A percentile compares a stretch with the other conserved stretches of the same genome.
Conservation (phyloP, 2,888 invertebrate species). For the Hermaeophaga mercurialis region DNA sequence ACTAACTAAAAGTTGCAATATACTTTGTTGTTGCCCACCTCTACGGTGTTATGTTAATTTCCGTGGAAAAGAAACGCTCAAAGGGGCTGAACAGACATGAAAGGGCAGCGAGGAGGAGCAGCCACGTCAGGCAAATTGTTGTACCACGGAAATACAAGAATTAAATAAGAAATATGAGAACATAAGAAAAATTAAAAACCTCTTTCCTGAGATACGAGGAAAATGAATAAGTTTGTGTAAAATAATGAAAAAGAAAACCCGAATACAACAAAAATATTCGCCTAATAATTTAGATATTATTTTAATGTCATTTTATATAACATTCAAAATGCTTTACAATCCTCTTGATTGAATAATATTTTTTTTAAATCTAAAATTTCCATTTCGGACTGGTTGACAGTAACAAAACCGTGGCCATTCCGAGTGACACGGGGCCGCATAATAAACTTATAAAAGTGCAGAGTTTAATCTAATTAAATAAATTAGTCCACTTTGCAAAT, state of each 20-base stretch:
- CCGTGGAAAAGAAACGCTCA: not conserved
- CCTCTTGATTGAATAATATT: too few relatives aligned
- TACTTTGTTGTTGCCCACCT: too few relatives aligned
- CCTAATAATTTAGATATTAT: too few relatives aligned
- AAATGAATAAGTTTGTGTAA: too few relatives aligned
- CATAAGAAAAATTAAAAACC: too few relatives aligned
- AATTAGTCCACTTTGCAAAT: slow-evolving; percentile 42
- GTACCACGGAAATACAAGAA: slow-evolving; percentile 2
- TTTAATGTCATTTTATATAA: too few relatives aligned
- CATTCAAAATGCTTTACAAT: too few relatives aligned
- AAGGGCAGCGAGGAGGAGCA: slow-evolving; percentile 1
- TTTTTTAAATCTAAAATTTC: not conserved
- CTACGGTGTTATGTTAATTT: not conserved
- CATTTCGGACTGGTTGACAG: not conserved
- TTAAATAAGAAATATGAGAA: slow-evolving; percentile 2
- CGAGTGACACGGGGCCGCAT: slow-evolving; percentile 25
- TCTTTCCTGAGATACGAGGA: too few relatives aligned
- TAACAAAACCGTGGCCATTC: slow-evolving; percentile 1
- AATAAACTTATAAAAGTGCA: slow-evolving; percentile 41
- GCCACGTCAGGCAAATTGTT: not conserved
- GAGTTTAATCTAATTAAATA: slow-evolving; percentile 41
- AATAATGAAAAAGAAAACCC: too few relatives aligned
- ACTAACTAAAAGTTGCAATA: too few relatives aligned
- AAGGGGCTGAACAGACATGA: not conserved
- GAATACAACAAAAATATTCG: too few relatives aligned